Conservation (phyloP, 2,888 invertebrate genomes). For the Acholoe squamosa region DNA sequence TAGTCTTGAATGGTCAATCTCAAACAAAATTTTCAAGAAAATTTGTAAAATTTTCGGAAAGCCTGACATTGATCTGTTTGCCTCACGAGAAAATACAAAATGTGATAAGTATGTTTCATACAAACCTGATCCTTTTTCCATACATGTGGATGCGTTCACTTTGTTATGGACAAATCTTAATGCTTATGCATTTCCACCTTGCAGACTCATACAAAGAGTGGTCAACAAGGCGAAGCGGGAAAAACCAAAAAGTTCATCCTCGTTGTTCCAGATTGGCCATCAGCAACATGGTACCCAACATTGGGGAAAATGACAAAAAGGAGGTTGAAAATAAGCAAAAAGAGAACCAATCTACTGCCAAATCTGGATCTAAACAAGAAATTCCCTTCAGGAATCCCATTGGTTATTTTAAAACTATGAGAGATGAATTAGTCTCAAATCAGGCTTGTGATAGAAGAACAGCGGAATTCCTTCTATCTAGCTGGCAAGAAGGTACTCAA, state of each 20-base stretch:
- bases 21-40: background rate
- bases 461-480: background rate
- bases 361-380: background rate
- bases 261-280: background rate
- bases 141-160: background rate
- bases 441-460: background rate
- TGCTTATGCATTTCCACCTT: slow-evolving; percentile 11
- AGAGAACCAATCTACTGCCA: background rate
- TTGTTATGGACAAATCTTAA: background rate
- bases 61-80: slow-evolving; percentile 11
- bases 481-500: background rate
- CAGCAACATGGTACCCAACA: background rate
- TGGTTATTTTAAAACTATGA: background rate
- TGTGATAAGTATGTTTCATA: background rate
- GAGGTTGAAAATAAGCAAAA: background rate
- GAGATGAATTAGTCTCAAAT: background rate
- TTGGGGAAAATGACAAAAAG: background rate
- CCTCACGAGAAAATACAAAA: background rate
- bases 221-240: background rate
- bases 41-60: background rate
- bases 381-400: background rate
- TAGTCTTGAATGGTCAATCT: background rate
- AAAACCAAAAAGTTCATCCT: background rate
- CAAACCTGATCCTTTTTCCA: background rate
- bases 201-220: background rate